A percentile compares a stretch with the other conserved stretches of the same genome.
Evolutionary conservation across 2,797 vertebrate genomes (phyloP).

Genomic region (Chrysocyon brachyurus): DNA sequence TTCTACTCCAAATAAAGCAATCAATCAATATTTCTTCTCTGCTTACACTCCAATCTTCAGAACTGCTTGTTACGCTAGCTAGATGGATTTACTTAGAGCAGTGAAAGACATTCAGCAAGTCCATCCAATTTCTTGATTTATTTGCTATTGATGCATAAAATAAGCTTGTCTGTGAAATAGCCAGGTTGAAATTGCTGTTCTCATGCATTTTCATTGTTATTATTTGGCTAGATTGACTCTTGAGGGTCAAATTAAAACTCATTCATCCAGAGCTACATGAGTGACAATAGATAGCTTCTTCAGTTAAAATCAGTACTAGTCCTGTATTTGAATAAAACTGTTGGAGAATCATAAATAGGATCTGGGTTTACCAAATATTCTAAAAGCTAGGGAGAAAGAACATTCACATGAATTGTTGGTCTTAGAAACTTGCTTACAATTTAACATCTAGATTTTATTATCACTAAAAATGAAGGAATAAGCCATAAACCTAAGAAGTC

Average conservation of each 20-base stretch:
- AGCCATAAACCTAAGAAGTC: background rate
- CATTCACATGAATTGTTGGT: background rate
- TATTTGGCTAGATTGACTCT: constrained; percentile 89
- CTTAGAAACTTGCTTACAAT: constrained; percentile 48
- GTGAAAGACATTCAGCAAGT: constrained; percentile 90
- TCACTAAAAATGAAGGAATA: constrained; percentile 47
- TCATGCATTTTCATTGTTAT: constrained; percentile 92
- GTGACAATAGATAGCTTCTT: constrained; percentile 86
- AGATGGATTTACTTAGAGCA: constrained; percentile 89
- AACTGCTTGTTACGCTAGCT: constrained; percentile 86
- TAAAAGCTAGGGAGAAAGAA: constrained; percentile 28
- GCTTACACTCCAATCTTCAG: constrained; percentile 87
- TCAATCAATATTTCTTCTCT: constrained; percentile 89
- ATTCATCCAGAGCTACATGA: constrained; percentile 87
- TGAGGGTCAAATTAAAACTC: constrained; percentile 91
- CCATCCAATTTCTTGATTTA: constrained; percentile 91
- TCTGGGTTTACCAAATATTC: constrained; percentile 1
- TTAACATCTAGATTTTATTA: constrained; percentile 53
- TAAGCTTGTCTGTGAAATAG: constrained; percentile 91
- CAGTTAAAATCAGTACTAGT: constrained; percentile 83
- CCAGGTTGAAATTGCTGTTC: constrained; percentile 90
- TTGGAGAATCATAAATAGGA: constrained; percentile 41
- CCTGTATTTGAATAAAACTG: constrained; percentile 77
- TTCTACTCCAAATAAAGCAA: constrained; percentile 88
- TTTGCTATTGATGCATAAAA: constrained; percentile 92